These are phyloP conservation scores for Venusia cambrica DNA, from an alignment of 2,888 invertebrate species.

Conservation along the genomic window DNA sequence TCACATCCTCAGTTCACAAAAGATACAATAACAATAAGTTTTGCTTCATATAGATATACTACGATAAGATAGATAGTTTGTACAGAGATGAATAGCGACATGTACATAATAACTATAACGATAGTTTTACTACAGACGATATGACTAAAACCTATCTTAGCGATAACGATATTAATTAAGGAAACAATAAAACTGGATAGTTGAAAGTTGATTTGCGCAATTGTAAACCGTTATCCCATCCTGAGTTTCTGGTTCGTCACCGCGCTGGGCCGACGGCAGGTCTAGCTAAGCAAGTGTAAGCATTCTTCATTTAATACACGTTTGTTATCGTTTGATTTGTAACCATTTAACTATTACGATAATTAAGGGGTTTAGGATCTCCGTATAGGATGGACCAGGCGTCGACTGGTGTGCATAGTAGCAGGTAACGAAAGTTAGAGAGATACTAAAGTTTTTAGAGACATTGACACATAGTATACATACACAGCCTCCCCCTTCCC, in stretches of 20 bases:
- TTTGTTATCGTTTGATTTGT: slow-evolving; percentile 79
- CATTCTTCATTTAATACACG: slow-evolving; percentile 76
- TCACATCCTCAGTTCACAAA: slow-evolving; percentile 72
- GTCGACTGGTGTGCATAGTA: slow-evolving; percentile 76
- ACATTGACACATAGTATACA: slow-evolving; percentile 69
- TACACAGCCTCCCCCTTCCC: slow-evolving; percentile 62
- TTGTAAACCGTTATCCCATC: slow-evolving; percentile 70
- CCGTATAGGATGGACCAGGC: slow-evolving; percentile 80
- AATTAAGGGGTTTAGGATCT: slow-evolving; percentile 75
- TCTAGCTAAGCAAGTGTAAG: slow-evolving; percentile 78
- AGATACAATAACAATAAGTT: slow-evolving; percentile 48
- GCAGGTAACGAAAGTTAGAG: slow-evolving; percentile 64
- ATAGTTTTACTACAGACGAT: slow-evolving; percentile 77
- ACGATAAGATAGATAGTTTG: slow-evolving; percentile 71
- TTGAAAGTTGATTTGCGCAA: slow-evolving; percentile 70
- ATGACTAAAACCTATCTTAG: slow-evolving; percentile 73
- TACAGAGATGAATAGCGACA: slow-evolving; percentile 72
- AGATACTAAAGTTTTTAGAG: slow-evolving; percentile 63
- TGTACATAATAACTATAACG: slow-evolving; percentile 66
- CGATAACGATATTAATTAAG: slow-evolving; percentile 71
- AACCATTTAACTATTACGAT: slow-evolving; percentile 78
- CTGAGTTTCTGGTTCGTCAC: slow-evolving; percentile 56
- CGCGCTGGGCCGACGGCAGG: slow-evolving; percentile 66
- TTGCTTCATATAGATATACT: slow-evolving; percentile 67
- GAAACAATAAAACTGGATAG: slow-evolving; percentile 63